Base-by-base conservation (phyloP, 2,888 invertebrate species). In the Ophion obscuratus region DNA sequence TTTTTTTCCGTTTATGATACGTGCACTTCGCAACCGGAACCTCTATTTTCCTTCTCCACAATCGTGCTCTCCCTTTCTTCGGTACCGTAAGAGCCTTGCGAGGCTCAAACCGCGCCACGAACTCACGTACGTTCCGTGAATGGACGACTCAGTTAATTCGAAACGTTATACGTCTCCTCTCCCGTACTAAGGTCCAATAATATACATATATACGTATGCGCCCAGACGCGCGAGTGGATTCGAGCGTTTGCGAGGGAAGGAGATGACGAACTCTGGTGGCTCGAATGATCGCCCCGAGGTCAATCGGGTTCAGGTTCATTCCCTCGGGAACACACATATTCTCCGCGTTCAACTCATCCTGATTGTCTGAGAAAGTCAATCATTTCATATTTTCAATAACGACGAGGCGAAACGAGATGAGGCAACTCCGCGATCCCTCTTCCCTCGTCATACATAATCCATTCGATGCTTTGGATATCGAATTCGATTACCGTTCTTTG, bases 111-210 rank as follows among this genome's bases (percentile, higher is more conserved):
- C 62, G 75, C 77, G 84, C 75, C 80, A 83, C 86, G 89, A 89
- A 90, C 90, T 88, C 89, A 91, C 92, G 92, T 91, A 91, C 91
- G 90, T 91, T 91, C 90, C 87, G 44, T 91, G 91, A 92, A 92
- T 91, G 90, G 89, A 87, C 79, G 71, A 88, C 86, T 87, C 88
- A 89, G 88, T 91, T 91, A 91, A 92, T 92, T 91, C 90, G 90
- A 91, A 91, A 90, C 90, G 88, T 91, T 91, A 92, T 90, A 90
- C 90, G 89, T 89, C 88, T 88, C 88, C 84, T 57, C 85, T 83
- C 87, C 73, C 74, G 62, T 57, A 24, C 36, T 75, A 61, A 27
- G 57, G 36, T 31, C 36, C 71, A 44, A 66, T 68, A 10, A 66
- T 57, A 20, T 57, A 44, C 64, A 64, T 81, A 27, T 40, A 81